Percentiles rank a stretch among this genome's conserved stretches.
Evolutionary conservation across 2,113 vertebrate species (phyloP).

Genomic region (Oceanites oceanicus): DNA sequence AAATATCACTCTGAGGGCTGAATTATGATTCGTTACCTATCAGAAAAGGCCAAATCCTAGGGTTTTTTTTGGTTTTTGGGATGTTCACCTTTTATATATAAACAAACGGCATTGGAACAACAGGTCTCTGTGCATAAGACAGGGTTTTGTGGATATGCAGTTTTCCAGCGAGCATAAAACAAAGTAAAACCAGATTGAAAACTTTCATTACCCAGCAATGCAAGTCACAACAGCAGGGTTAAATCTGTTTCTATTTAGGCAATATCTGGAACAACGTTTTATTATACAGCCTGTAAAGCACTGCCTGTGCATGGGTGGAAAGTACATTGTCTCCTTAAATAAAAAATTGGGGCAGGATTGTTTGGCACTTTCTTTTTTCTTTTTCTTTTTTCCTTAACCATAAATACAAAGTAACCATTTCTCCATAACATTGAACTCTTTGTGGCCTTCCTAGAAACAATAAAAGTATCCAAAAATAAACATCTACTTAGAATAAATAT

Average conservation of each 20-base stretch:
- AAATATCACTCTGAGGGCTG: background rate
- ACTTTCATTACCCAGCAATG: conserved; percentile 55
- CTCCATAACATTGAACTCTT: conserved; percentile 59
- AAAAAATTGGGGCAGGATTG: conserved; percentile 57
- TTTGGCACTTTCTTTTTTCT: conserved; percentile 52
- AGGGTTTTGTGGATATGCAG: background rate
- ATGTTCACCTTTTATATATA: background rate
- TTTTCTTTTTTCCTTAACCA: conserved; percentile 26
- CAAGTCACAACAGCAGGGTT: conserved; percentile 54
- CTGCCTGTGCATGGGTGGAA: conserved; percentile 63
- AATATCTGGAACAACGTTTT: conserved; percentile 60
- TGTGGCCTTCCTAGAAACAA: conserved; percentile 66
- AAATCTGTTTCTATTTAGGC: conserved; percentile 73
- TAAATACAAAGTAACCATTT: conserved; percentile 64
- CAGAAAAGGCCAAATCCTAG: background rate
- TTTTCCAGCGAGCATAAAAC: background rate
- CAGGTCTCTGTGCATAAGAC: background rate
- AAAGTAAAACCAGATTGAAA: conserved; percentile 64
- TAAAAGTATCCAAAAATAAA: conserved; percentile 57
- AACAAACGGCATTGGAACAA: background rate
- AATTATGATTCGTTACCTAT: background rate
- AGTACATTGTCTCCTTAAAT: conserved; percentile 65
- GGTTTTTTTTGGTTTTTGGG: background rate
- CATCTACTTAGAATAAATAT: conserved; percentile 60
- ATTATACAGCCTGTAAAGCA: conserved; percentile 54